Conservation (phyloP, 2,888 invertebrate species). For the Andrena haemorrhoa region DNA sequence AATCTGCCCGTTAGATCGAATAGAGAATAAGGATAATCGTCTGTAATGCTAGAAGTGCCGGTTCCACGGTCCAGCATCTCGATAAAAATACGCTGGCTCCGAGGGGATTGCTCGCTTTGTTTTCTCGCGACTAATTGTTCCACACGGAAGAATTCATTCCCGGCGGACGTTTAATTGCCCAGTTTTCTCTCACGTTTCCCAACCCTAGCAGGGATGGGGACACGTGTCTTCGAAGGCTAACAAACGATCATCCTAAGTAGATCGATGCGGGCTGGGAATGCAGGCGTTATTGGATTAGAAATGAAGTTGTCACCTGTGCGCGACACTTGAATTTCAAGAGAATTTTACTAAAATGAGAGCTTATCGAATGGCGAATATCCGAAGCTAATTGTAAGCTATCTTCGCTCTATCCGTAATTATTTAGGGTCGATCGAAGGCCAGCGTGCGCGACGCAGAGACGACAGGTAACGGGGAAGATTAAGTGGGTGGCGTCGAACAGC, state of each 20-base stretch:
- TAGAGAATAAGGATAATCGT: neutral
- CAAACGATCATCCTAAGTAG: conserved; percentile 33
- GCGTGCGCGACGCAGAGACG: conserved; percentile 20
- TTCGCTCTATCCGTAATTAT: conserved; percentile 11
- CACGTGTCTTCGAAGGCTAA: conserved; percentile 25
- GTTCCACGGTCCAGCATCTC: neutral
- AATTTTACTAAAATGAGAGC: neutral
- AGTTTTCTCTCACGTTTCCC: conserved; percentile 57
- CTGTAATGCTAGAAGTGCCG: neutral
- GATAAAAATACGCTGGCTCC: conserved; percentile 22
- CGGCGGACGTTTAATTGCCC: conserved; percentile 75
- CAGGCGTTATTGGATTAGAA: conserved; percentile 3
- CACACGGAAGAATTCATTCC: conserved; percentile 76
- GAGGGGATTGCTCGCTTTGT: conserved; percentile 30
- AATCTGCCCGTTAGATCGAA: too few species aligned
- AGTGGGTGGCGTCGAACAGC: conserved; percentile 56
- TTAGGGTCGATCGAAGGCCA: conserved; percentile 19
- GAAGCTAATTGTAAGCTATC: too few species aligned
- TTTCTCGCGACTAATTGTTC: conserved; percentile 72
- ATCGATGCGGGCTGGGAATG: conserved; percentile 19
- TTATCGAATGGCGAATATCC: too few species aligned
- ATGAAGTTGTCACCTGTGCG: neutral
- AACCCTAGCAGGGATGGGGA: neutral
- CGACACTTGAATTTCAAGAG: neutral
- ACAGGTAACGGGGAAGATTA: conserved; percentile 47